Evolutionary conservation across 2,888 invertebrate species (phyloP).

Genomic region (Lapara coniferarum): DNA sequence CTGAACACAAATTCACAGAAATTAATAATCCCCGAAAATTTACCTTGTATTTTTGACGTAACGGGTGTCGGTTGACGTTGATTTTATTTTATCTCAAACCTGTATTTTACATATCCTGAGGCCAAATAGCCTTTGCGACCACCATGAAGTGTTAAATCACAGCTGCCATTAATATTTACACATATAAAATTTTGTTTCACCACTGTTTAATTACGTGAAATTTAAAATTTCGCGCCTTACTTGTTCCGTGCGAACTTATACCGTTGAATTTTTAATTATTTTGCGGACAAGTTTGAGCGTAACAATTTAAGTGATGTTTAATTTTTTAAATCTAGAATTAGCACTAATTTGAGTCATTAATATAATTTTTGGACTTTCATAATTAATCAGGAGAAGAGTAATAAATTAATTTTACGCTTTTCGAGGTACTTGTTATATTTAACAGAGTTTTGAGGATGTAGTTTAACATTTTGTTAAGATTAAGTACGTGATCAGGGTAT

Average conservation of each 20-base stretch:
- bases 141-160: conserved; percentile 68
- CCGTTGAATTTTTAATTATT: conserved; percentile 46
- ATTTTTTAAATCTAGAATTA: conserved; percentile 32
- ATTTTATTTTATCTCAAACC: conserved; percentile 38
- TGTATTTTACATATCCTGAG: conserved; percentile 53
- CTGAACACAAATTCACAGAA: conserved; percentile 10
- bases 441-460: too few relatives aligned
- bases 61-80: conserved; percentile 16
- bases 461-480: too few relatives aligned
- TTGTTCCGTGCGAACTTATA: conserved; percentile 38
- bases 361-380: conserved; percentile 25
- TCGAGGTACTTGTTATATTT: neutral
- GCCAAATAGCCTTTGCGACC: conserved; percentile 58
- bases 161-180: conserved; percentile 61
- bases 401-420: conserved; percentile 5
- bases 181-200: conserved; percentile 53
- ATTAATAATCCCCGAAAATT: conserved; percentile 19
- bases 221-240: conserved; percentile 54
- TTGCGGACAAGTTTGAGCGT: conserved; percentile 42
- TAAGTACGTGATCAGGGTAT: too few relatives aligned
- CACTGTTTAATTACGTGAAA: conserved; percentile 56
- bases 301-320: conserved; percentile 41
- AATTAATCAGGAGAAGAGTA: conserved; percentile 23
- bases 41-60: conserved; percentile 25
- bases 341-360: conserved; percentile 19